phyloP scores from a whole-genome alignment of 1,140 invertebrate genomes.

The Hypsibius dujardini region DNA sequence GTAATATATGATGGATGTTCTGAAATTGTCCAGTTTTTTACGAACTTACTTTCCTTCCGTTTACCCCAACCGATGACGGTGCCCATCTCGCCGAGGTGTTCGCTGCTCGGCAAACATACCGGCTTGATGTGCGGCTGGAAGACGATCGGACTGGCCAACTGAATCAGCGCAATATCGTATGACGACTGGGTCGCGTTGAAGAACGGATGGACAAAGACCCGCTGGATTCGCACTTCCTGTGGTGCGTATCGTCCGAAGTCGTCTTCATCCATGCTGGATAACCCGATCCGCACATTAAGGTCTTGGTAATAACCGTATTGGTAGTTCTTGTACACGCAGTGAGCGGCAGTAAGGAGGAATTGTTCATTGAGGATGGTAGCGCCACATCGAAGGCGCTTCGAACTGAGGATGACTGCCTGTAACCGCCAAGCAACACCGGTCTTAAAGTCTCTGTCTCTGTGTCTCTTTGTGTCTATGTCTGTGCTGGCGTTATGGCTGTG shows the following conservation, averaged over 20 bases:
- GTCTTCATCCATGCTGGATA: conserved; percentile 15
- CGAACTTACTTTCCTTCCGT: conserved; percentile 16
- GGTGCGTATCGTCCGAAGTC: neutral
- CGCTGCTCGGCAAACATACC: neutral
- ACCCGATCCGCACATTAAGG: neutral
- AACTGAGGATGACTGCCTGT: conserved; percentile 68
- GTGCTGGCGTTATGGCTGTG: no score
- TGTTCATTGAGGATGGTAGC: conserved; percentile 68
- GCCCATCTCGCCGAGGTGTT: conserved; percentile 11
- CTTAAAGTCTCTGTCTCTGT: no score
- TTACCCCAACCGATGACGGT: conserved; percentile 10
- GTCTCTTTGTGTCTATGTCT: no score
- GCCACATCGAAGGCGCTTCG: conserved; percentile 72
- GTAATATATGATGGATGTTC: neutral
- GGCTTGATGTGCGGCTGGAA: conserved; percentile 15
- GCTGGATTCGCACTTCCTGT: neutral
- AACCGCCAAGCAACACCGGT: conserved; percentile 15
- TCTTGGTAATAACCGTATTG: conserved; percentile 12
- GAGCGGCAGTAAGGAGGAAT: conserved; percentile 51
- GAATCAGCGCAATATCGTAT: conserved; percentile 8
- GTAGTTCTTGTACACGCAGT: conserved; percentile 27
- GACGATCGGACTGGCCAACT: neutral
- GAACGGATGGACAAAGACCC: conserved; percentile 12
- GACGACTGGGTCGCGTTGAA: conserved; percentile 12
- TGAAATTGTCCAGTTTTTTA: neutral